Conservation (phyloP, 1,140 invertebrate species). For the Homarus americanus region DNA sequence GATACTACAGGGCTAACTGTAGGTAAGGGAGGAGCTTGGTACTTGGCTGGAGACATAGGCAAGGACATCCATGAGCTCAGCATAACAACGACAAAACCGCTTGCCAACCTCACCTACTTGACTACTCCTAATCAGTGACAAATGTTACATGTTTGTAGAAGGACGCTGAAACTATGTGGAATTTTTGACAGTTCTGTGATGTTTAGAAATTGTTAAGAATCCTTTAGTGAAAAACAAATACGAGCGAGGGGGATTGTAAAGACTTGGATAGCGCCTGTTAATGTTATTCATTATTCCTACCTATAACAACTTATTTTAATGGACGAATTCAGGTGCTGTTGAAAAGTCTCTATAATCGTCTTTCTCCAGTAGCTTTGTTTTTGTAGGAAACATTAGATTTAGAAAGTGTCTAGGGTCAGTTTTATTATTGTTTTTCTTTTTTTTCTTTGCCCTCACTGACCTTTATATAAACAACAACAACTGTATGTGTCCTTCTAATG, state of each 20-base stretch:
- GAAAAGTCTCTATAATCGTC: conserved; percentile 11
- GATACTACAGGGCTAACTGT: no score
- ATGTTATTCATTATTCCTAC: not conserved
- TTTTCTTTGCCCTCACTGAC: conserved; percentile 16
- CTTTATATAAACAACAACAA: conserved; percentile 25
- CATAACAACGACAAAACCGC: no score
- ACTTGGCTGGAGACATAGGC: not conserved
- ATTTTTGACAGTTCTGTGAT: conserved; percentile 70
- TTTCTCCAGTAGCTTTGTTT: conserved; percentile 33
- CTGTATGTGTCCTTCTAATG: conserved; percentile 58
- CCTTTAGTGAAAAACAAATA: not conserved
- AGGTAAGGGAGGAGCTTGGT: conserved; percentile 18
- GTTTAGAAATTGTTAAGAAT: conserved; percentile 70
- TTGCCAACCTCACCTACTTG: conserved; percentile 5
- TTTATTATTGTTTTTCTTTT: conserved; percentile 16
- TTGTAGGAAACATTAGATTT: conserved; percentile 40
- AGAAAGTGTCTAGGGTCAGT: conserved; percentile 44
- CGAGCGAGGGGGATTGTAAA: not conserved
- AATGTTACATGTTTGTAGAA: conserved; percentile 13
- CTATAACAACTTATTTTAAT: not conserved
- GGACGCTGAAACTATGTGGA: conserved; percentile 30
- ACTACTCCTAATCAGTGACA: conserved; percentile 14
- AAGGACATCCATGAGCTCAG: no score
- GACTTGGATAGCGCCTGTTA: no score
- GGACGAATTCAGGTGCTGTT: conserved; percentile 7